Conservation (phyloP, 2,888 invertebrate species). For the Drosophila maculinotata region DNA sequence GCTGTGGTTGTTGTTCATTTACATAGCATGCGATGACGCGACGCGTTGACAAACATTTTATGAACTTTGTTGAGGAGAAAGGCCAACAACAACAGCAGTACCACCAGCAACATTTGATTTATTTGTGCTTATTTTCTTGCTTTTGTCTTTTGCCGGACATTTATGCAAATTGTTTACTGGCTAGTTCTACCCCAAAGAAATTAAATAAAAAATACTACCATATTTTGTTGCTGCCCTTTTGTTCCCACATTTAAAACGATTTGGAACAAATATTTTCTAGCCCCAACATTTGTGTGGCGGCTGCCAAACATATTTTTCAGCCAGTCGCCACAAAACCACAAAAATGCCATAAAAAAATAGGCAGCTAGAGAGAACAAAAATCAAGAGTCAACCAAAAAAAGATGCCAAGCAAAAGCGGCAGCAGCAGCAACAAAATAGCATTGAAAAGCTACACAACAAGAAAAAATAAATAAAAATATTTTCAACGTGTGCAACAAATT, state of each 20-base stretch:
- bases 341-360: constrained; percentile 60
- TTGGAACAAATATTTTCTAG: constrained; percentile 1
- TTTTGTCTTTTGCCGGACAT: constrained; percentile 25
- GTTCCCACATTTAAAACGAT: constrained; percentile 8
- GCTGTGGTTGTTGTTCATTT: constrained; percentile 30
- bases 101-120: constrained; percentile 43
- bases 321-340: constrained; percentile 49
- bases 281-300: constrained; percentile 11
- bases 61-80: constrained; percentile 48
- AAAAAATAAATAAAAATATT: constrained; percentile 39
- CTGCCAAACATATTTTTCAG: constrained; percentile 19
- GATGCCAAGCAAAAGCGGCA: constrained; percentile 40
- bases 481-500: constrained; percentile 61
- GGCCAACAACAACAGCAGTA: constrained; percentile 35
- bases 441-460: constrained; percentile 20
- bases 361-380: not conserved
- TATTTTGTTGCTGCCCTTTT: constrained; percentile 3
- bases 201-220: not conserved
- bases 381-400: constrained; percentile 36
- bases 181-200: constrained; percentile 7
- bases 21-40: constrained; percentile 25
- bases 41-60: constrained; percentile 45
- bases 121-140: constrained; percentile 11
- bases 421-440: constrained; percentile 23
- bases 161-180: constrained; percentile 49